Conservation (phyloP, 2,888 invertebrate species). For the Hyalella azteca region DNA sequence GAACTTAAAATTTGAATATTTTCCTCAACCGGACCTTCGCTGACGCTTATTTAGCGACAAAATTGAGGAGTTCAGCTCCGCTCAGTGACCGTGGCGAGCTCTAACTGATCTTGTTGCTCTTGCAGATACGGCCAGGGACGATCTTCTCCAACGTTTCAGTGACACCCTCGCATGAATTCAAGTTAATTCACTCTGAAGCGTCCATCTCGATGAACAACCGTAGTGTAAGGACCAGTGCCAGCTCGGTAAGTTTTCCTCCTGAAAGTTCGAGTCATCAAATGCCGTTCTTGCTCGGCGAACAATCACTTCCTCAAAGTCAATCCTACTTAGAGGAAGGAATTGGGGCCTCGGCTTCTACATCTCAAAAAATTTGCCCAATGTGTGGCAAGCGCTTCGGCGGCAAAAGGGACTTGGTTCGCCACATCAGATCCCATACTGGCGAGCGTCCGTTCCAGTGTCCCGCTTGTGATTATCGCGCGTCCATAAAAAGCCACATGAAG, state of each 20-base stretch:
- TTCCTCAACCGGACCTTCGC: too few species aligned
- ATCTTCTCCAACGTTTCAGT: conserved; percentile 22
- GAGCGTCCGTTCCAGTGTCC: conserved; percentile 54
- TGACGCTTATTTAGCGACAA: too few species aligned
- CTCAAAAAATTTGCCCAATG: conserved; percentile 36
- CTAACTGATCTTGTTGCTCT: conserved; percentile 26
- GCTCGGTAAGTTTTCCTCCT: neutral
- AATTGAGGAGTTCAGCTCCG: neutral
- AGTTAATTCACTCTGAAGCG: conserved; percentile 8
- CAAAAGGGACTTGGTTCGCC: conserved; percentile 49
- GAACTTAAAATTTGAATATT: too few species aligned
- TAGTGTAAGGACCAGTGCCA: neutral
- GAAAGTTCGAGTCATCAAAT: neutral
- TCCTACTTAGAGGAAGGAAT: too few species aligned
- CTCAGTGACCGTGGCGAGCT: neutral
- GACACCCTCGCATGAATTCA: conserved; percentile 3
- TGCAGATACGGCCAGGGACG: conserved; percentile 24
- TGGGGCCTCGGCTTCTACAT: neutral
- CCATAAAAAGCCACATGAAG: conserved; percentile 51
- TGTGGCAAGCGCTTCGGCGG: conserved; percentile 46
- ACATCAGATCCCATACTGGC: conserved; percentile 54
- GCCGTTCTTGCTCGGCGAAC: neutral
- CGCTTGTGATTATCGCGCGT: conserved; percentile 49
- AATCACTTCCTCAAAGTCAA: neutral
- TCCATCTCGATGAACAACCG: neutral